Base-by-base conservation (phyloP, 2,113 vertebrate genomes). In the Dipodomys merriami region DNA sequence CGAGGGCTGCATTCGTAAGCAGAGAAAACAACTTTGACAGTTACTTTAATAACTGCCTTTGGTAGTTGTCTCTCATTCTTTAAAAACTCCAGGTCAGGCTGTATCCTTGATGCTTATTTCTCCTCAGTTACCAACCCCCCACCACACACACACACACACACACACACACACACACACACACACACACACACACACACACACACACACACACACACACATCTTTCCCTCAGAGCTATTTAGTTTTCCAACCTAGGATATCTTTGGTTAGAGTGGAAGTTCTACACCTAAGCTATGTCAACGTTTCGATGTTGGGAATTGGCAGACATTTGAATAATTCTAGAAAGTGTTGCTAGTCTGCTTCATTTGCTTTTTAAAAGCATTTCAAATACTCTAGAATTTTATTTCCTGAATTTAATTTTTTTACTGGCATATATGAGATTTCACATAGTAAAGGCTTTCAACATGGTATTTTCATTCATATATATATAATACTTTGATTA, bases 1-100 rank as follows among this genome's bases (percentile, higher is more conserved):
- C 6, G 33, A 74, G 25, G 35, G 12, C 6, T 73, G 39, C 72
- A 73, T 91, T 44, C 0, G 0, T 85, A 91, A 93, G 57, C 0
- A 4, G 67, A 92, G 80, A 83, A 19, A 93, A 95, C n/a, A 76
- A 93, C 83, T 88, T 87, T 81, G 80, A 91, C 80, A 94, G 33
- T 76, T 74, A 19, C 30, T 93, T 96, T 92, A 96, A 95, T 94
- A 93, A 86, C 64, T 87, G 92, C 88, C 92, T 94, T 86, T 92
- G 86, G 95, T 94, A 30, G 90, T 89, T 91, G 86, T 80, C 83
- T 94, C 86, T 76, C 49, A 69, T 78, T 94, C 90, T 88, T 94
- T 96, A 93, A 68, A 90, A 84, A 81, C 76, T 93, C 27, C 46
- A 84, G 83, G 68, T 33, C 19, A 86, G 23, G 44, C 86, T 86